Conservation (phyloP, 2,797 vertebrate genomes). For the Enteromius anoplus region DNA sequence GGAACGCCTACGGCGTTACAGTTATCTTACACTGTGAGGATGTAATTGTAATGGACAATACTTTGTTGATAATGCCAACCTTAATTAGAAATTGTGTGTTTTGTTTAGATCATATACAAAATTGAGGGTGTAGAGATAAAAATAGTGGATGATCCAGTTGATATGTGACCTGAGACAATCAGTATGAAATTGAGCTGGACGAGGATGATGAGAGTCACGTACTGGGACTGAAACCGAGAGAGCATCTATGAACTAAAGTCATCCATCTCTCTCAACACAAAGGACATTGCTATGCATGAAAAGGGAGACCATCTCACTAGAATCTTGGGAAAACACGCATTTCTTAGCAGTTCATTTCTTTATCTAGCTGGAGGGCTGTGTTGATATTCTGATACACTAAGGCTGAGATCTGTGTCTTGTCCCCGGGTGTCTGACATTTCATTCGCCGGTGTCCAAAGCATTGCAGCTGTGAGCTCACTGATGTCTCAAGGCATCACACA, state of each 20-base stretch:
- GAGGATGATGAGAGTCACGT: background rate
- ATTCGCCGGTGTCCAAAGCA: constrained; percentile 49
- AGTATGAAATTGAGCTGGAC: constrained; percentile 15
- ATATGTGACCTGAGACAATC: constrained; percentile 22
- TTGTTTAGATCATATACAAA: background rate
- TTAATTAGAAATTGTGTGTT: background rate
- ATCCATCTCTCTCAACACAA: constrained; percentile 54
- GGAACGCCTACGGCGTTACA: too few relatives aligned
- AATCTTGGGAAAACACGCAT: constrained; percentile 48
- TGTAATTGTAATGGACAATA: background rate
- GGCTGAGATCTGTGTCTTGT: constrained; percentile 53
- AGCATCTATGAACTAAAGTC: constrained; percentile 26
- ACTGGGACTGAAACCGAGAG: constrained; percentile 13
- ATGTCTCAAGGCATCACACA: constrained; percentile 49
- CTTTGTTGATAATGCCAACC: background rate
- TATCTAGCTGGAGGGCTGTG: constrained; percentile 55
- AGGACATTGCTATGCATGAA: constrained; percentile 44
- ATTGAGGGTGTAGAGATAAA: constrained; percentile 18
- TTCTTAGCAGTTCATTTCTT: constrained; percentile 47
- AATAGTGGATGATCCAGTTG: background rate
- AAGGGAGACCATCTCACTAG: constrained; percentile 41
- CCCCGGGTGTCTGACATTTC: constrained; percentile 53
- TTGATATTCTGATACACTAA: constrained; percentile 54
- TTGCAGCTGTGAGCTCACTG: constrained; percentile 44
- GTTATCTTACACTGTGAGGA: background rate